Evolutionary conservation across 1,140 invertebrate genomes (phyloP), one percentile per base, ranked within the genome.

Genomic region (Chelonus insularis): DNA sequence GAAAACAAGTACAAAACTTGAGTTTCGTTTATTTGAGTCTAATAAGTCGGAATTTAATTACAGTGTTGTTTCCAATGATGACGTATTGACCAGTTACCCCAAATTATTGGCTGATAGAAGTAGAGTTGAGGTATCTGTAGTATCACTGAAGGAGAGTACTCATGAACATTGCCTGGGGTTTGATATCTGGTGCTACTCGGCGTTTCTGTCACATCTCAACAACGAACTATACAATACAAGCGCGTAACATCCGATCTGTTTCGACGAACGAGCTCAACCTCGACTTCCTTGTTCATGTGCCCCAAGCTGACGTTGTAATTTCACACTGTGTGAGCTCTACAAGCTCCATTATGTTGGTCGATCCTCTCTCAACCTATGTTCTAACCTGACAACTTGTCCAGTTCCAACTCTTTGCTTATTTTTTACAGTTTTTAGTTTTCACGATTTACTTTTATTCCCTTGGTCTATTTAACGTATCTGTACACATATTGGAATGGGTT

Each of bases 301-400:
- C 48, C 29, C 69, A 59, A 64, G 66, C 68, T 71, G 69, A 71
- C 69, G 64, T 71, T 69, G 69, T 71, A 71, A 71, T 71, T 71
- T 71, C 69, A 71, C 69, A 71, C 67, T 69, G 67, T 59, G 55
- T 71, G 69, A 68, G 69, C 66, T 63, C 69, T 69, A 69, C 67
- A 68, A 66, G 66, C 64, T 70, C 65, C 54, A 66, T 66, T 68
- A 65, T 67, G 67, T 69, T 62, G 63, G 60, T 62, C 64, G 58
- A 65, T 69, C 65, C 65, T 67, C 65, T 54, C 50, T 55, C 58
- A 55, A 61, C 59, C 39, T 12, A 21, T 36, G 12, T 36, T 7
- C 29, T 4, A 47, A 48, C 66, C 9, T 52, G 14, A 55, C 52
- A 55, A 37, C 52, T 23, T 18, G 34, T 51, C 47, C 20, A 25